Evolutionary conservation across 2,888 invertebrate species (phyloP).

Genomic region (Allolobophora icterica): DNA sequence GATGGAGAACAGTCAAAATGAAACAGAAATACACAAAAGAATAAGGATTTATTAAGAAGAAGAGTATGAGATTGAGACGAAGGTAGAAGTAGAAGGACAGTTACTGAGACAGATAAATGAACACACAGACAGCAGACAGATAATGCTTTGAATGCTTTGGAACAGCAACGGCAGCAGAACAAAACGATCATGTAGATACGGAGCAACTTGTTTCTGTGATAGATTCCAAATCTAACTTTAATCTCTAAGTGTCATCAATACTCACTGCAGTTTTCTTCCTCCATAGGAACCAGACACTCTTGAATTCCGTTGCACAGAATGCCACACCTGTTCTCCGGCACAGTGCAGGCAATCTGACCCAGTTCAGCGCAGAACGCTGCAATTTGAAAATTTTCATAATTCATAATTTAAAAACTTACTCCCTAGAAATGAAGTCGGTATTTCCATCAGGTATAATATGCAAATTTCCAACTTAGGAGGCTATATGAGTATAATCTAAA

Average conservation of each 20-base stretch:
- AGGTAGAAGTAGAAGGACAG: no score
- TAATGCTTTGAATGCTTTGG: no score
- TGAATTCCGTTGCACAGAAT: constrained; percentile 36
- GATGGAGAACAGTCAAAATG: not conserved
- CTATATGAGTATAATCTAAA: not conserved
- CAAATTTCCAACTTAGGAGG: not conserved
- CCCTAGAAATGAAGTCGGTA: not conserved
- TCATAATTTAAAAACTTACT: no score
- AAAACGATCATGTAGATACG: no score
- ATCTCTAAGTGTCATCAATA: not conserved
- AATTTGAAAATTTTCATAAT: not conserved
- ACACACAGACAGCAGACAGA: no score
- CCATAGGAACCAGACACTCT: constrained; percentile 34
- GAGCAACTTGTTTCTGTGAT: no score
- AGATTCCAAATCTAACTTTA: no score
- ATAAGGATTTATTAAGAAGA: not conserved
- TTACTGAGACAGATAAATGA: no score
- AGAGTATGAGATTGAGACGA: not conserved
- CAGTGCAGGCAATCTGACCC: constrained; percentile 23
- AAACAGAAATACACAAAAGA: not conserved
- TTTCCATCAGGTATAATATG: not conserved
- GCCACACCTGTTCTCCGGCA: constrained; percentile 24
- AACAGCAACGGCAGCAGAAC: no score
- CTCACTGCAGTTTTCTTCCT: constrained; percentile 35
- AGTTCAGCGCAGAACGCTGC: constrained; percentile 20